Conservation (phyloP, 2,888 invertebrate genomes). For the Bursaphelenchus okinawaensis region DNA sequence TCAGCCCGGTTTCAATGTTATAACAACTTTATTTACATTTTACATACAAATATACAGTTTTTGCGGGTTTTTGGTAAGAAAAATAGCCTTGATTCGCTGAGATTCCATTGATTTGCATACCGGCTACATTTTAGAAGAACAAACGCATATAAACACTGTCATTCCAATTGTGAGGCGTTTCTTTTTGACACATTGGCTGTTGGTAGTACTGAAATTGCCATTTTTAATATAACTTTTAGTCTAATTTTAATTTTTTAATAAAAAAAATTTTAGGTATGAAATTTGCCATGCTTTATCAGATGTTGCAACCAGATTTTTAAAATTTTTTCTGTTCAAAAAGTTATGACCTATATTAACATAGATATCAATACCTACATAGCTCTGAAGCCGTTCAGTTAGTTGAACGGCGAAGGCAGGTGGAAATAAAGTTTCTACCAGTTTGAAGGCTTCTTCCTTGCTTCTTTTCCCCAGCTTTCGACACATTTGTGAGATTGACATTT, state of each 20-base stretch:
- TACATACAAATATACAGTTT: neutral
- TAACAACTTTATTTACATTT: neutral
- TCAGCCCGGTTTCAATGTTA: too few species aligned
- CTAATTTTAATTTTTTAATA: too few species aligned
- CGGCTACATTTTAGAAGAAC: neutral
- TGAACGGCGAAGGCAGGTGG: neutral
- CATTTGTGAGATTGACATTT: neutral
- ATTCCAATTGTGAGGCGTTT: neutral
- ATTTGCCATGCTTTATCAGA: too few species aligned
- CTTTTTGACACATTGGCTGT: neutral
- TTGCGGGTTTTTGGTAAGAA: neutral
- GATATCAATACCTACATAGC: too few species aligned
- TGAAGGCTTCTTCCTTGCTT: neutral
- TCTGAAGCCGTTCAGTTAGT: neutral
- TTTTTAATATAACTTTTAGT: neutral
- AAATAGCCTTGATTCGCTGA: neutral
- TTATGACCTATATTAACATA: too few species aligned
- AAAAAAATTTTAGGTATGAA: too few species aligned
- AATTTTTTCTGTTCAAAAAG: too few species aligned
- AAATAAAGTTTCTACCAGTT: neutral
- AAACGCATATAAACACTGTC: neutral
- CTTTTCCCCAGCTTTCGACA: neutral
- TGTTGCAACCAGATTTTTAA: too few species aligned
- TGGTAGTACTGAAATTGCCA: neutral
- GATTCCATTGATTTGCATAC: neutral